phyloP scores from a whole-genome alignment of 2,113 vertebrate species.

The Camelus dromedarius region DNA sequence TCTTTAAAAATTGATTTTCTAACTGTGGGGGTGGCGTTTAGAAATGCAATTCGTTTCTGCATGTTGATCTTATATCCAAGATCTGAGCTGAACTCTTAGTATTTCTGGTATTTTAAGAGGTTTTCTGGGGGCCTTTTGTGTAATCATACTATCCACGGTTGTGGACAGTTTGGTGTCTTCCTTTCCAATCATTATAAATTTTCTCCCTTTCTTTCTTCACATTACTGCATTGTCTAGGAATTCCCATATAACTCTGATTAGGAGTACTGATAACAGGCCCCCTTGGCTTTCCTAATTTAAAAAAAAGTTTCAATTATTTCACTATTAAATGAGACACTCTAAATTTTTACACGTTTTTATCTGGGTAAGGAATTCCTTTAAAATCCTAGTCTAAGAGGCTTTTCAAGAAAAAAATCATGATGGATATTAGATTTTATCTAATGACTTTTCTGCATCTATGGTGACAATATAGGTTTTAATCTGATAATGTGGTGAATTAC shows the following conservation, averaged over 20 bases:
- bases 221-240: neutral
- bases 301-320: neutral
- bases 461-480: neutral
- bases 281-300: neutral
- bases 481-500: neutral
- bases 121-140: neutral
- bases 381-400: neutral
- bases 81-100: neutral
- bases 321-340: neutral
- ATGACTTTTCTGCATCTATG: neutral
- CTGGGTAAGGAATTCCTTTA: neutral
- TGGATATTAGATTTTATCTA: neutral
- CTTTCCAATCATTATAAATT: neutral
- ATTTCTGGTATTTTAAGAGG: neutral
- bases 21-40: neutral
- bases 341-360: neutral
- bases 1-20: neutral
- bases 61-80: neutral
- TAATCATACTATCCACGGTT: neutral
- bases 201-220: neutral
- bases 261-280: neutral
- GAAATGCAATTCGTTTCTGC: neutral
- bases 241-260: neutral
- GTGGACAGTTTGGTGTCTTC: neutral
- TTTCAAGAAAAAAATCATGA: neutral